Evolutionary conservation across 1,140 invertebrate genomes (phyloP).

Genomic region (Papilio polyxenes): DNA sequence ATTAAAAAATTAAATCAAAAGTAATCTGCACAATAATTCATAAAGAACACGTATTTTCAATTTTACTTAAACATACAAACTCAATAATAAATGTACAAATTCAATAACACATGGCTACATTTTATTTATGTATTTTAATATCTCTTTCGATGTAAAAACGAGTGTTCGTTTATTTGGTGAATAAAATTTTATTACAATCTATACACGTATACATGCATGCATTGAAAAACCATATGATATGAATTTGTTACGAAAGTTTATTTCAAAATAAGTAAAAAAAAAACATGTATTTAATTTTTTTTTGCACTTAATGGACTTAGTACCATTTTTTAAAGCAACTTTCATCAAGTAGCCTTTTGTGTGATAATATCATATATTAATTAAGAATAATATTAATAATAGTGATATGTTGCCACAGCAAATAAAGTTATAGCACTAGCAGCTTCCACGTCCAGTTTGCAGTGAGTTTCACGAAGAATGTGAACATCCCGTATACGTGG

Average conservation of each 20-base stretch:
- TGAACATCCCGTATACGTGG: too few species aligned
- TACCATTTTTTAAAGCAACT: too few species aligned
- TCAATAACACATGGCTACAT: slow-evolving; percentile 20
- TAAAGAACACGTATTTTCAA: slow-evolving; percentile 21
- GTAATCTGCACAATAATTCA: slow-evolving; percentile 16
- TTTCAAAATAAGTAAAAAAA: neutral
- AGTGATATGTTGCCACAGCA: too few species aligned
- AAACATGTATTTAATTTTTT: too few species aligned
- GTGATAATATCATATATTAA: too few species aligned
- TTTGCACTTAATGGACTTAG: too few species aligned
- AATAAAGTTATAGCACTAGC: too few species aligned
- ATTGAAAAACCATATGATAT: neutral
- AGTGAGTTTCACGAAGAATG: too few species aligned
- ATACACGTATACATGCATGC: neutral
- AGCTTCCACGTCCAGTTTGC: too few species aligned
- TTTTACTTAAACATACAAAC: neutral
- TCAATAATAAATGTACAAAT: neutral
- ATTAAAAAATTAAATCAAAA: slow-evolving; percentile 6
- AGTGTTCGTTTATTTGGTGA: neutral
- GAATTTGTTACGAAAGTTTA: neutral
- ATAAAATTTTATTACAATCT: neutral
- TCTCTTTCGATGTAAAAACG: slow-evolving; percentile 2
- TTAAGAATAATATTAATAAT: too few species aligned
- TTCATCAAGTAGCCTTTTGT: too few species aligned
- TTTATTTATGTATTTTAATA: slow-evolving; percentile 37